These are phyloP conservation scores for Danio jaintianensis DNA, from an alignment of 2,797 vertebrate genomes.

Conservation along the genomic window DNA sequence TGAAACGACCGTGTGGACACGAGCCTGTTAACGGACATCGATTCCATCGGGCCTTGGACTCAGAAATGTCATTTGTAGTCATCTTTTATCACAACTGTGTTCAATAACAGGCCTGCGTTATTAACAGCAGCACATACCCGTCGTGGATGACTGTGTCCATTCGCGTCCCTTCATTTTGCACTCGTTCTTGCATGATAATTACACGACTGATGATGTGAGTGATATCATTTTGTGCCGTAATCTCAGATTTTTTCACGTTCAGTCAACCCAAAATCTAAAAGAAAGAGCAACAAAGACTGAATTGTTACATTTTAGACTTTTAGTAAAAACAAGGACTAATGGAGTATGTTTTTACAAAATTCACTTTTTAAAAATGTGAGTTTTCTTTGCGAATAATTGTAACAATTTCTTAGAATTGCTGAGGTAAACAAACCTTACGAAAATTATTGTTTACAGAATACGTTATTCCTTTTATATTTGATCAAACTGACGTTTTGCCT, in stretches of 20 bases:
- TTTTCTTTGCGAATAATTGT: too few relatives aligned
- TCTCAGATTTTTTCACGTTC: slow-evolving; percentile 38
- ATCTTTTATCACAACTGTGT: slow-evolving; percentile 87
- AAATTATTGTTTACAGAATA: too few relatives aligned
- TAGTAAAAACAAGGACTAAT: too few relatives aligned
- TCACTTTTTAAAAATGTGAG: too few relatives aligned
- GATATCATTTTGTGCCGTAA: slow-evolving; percentile 50
- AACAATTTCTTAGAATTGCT: too few relatives aligned
- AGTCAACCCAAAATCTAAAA: slow-evolving; percentile 14
- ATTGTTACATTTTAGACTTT: not conserved
- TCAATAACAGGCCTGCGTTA: slow-evolving; percentile 78
- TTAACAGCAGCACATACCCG: slow-evolving; percentile 60
- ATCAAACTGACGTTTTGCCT: too few relatives aligned
- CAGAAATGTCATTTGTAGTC: slow-evolving; percentile 87
- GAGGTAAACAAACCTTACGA: too few relatives aligned
- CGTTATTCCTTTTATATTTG: too few relatives aligned
- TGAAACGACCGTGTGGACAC: slow-evolving; percentile 76
- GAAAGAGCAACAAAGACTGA: not conserved
- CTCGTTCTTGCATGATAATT: slow-evolving; percentile 40
- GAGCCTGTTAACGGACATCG: slow-evolving; percentile 82
- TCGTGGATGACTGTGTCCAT: slow-evolving; percentile 61
- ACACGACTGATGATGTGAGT: slow-evolving; percentile 45
- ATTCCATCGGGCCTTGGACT: slow-evolving; percentile 78
- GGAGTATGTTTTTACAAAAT: too few relatives aligned
- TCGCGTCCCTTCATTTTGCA: slow-evolving; percentile 53